A percentile compares a stretch with the other conserved stretches of the same genome.
Evolutionary conservation across 2,797 vertebrate genomes (phyloP).

Genomic region (Eleutherodactylus coqui): DNA sequence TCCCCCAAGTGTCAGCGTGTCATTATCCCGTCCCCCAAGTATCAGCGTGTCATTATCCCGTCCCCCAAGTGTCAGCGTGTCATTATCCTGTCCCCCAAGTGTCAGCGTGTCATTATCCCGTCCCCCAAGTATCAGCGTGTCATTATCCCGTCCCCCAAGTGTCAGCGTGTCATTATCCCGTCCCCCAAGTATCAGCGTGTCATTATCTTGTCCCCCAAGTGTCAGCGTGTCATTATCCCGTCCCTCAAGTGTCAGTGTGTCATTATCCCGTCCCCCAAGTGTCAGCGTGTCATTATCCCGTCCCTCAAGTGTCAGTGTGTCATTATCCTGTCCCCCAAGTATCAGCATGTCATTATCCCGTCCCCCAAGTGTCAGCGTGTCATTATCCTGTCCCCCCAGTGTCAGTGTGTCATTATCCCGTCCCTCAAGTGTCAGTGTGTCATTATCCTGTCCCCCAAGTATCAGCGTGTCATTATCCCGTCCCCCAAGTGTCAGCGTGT

Average conservation of each 20-base stretch:
- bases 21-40: slow-evolving; percentile 2
- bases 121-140: background rate
- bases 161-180: slow-evolving; percentile 6
- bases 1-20: background rate
- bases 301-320: background rate
- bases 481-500: background rate
- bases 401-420: background rate
- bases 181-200: background rate
- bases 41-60: background rate
- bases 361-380: slow-evolving; percentile 1
- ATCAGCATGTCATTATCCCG: slow-evolving; percentile 1
- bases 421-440: background rate
- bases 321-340: background rate
- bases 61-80: background rate
- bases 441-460: background rate
- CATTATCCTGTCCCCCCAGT: background rate
- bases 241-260: background rate
- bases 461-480: background rate
- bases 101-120: background rate
- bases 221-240: background rate
- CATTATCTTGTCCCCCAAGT: background rate
- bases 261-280: background rate
- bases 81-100: slow-evolving; percentile 7
- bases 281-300: slow-evolving; percentile 2
- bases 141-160: background rate